Evolutionary conservation across 2,113 vertebrate species (phyloP).

Genomic region (Erpornis zantholeuca): DNA sequence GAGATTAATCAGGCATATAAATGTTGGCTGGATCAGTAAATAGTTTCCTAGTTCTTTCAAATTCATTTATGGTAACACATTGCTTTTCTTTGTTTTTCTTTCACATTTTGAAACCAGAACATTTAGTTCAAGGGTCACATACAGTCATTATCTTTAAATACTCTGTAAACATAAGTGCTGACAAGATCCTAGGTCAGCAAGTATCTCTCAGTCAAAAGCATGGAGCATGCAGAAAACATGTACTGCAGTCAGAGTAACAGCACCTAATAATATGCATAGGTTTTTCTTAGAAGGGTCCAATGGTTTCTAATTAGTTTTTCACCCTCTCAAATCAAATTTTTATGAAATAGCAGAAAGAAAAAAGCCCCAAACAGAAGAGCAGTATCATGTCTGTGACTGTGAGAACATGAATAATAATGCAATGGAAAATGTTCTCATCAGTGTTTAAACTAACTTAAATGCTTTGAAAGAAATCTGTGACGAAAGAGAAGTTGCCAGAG

Average conservation of each 20-base stretch:
- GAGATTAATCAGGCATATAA: constrained; percentile 9
- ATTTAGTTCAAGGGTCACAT: not conserved
- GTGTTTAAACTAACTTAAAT: not conserved
- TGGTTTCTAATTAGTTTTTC: not conserved
- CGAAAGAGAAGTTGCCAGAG: not conserved
- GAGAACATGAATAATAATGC: not conserved
- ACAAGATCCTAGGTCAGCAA: constrained; percentile 13
- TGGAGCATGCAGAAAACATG: not conserved
- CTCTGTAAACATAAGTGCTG: not conserved
- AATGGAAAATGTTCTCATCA: not conserved
- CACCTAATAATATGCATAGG: not conserved
- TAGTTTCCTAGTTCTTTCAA: constrained; percentile 30
- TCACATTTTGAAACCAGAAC: constrained; percentile 18
- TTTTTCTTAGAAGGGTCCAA: not conserved
- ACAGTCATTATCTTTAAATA: constrained; percentile 40
- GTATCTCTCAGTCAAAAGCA: not conserved
- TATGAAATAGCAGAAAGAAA: not conserved
- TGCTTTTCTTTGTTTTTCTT: constrained; percentile 36
- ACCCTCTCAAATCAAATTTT: not conserved
- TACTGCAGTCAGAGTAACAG: not conserved
- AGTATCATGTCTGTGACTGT: not conserved
- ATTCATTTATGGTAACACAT: constrained; percentile 16
- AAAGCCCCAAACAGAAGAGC: not conserved
- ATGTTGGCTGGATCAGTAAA: constrained; percentile 6
- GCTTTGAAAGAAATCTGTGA: not conserved